Evolutionary conservation across 2,113 vertebrate species (phyloP), one percentile per base, ranked within the genome.

Genomic region (Anolis sagrei): DNA sequence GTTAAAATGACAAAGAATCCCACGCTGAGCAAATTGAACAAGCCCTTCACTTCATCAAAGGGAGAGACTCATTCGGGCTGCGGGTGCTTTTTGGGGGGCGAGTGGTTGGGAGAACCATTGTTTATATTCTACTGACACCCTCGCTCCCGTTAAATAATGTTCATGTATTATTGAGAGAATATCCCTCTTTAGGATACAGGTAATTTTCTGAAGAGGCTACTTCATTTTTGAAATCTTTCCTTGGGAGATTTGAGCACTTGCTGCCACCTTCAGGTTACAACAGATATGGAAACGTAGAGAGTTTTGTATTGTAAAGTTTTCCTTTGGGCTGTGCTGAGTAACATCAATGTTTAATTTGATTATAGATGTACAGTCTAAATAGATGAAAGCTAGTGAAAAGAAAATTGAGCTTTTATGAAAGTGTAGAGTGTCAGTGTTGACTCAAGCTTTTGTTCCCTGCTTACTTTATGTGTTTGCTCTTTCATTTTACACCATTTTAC

Each of bases 1-100:
- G 91, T 94, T 96, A 94, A 95, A 96, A 95, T 93, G 89, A 95
- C 91, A 95, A 94, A 96, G 93, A 69, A 86, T 90, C 89, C 79
- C 95, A 94, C 32, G 39, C 93, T 95, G 94, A 90, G 94, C 82
- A 93, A 93, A 94, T 82, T 90, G 92, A 95, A 91, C 82, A 48
- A 93, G 89, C 72, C 85, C 93, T 95, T 95, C 91, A 92, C 89
- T 92, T 95, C 88, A 86, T 51, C 92, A 91, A 95, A 95, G 90
- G 93, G 94, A 95, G 89, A 72, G 89, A 76, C 87, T 89, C 87
- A 86, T 88, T 89, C 77, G 88, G 89, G 51, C 36, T 92, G 82
- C 39, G 87, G 19, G 87, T 32, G 54, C 36, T 82, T 86, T 89
- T 77, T 85, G 82, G 90, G 88, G 82, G 62, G 32, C 79, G 89